Base-by-base conservation (phyloP, 1,140 invertebrate species). In the Planococcus citri region DNA sequence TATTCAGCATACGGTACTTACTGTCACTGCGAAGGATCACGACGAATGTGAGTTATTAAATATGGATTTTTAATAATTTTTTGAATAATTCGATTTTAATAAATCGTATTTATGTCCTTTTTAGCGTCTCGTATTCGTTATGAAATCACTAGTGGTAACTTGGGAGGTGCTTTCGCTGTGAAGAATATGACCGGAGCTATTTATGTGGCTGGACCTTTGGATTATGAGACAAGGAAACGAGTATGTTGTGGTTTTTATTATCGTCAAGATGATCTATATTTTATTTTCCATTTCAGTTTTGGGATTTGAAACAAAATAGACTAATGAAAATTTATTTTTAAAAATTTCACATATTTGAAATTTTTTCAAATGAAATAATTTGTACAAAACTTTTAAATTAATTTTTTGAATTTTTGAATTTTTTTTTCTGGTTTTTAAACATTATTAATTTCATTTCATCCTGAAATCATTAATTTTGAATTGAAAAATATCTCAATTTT, bases 131-230 rank as follows among this genome's bases (percentile, higher is more conserved):
- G 91, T 86, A 94, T 98, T 86, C 91, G 93, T 84, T 97, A 97
- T 84, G 93, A 96, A 86, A 97, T 97, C 81, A 96, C 92, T 79
- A 93, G 92, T 85, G 95, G 95, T 83, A 97, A 98, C 87, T 88
- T 95, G 85, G 94, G 94, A 72, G 94, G 94, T 75, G 92, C 94
- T 29, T 98, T 98, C 80, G 93, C 93, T 72, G 94, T 98, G 72
- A 94, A 97, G 81, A 95, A 95, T 79, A 93, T 93, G 86, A 96
- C 94, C 71, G 95, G 95, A 73, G 93, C 92, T 76, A 97, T 98
- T 80, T 97, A 95, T 79, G 94, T 97, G 61, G 93, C 95, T 22
- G 92, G 94, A 71, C 91, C 93, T 51, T 82, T 95, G 73, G 92
- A 94, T 80, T 94, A 94, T 77, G 93, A 96, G 79, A 91, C 92